These are phyloP conservation scores for Hymenochirus boettgeri DNA, from an alignment of 2,113 vertebrate genomes.

Conservation along the genomic window DNA sequence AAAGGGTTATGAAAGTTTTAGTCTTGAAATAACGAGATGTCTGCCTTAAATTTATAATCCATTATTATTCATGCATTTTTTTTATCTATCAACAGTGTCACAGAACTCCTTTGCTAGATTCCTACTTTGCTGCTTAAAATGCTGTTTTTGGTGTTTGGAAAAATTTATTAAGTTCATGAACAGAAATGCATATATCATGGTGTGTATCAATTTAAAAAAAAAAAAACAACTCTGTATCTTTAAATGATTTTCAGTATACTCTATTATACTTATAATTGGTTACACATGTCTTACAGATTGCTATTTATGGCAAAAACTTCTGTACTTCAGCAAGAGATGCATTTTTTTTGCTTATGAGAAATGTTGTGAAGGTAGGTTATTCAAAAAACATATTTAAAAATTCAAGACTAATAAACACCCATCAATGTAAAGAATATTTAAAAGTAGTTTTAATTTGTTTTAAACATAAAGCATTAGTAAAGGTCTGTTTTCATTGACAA, in stretches of 20 bases:
- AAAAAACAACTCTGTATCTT: background rate
- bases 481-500: too few species aligned
- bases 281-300: slow-evolving; percentile 58
- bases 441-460: too few species aligned
- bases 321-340: slow-evolving; percentile 87
- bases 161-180: slow-evolving; percentile 90
- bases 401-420: too few species aligned
- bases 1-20: too few species aligned
- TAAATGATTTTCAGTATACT: background rate
- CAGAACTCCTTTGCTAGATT: slow-evolving; percentile 74
- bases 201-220: slow-evolving; percentile 59
- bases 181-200: slow-evolving; percentile 97
- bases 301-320: slow-evolving; percentile 93
- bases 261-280: background rate
- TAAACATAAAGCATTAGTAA: too few species aligned
- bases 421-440: too few species aligned
- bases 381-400: too few species aligned
- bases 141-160: slow-evolving; percentile 97
- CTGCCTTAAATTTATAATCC: too few species aligned
- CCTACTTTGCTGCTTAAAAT: slow-evolving; percentile 84
- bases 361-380: slow-evolving; percentile 81
- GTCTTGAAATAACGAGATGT: too few species aligned
- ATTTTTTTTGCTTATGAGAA: slow-evolving; percentile 91
- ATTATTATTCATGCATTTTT: background rate
- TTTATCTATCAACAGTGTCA: slow-evolving; percentile 60